Base-by-base conservation (phyloP, 2,888 invertebrate species). In the Mechanitis messenoides region DNA sequence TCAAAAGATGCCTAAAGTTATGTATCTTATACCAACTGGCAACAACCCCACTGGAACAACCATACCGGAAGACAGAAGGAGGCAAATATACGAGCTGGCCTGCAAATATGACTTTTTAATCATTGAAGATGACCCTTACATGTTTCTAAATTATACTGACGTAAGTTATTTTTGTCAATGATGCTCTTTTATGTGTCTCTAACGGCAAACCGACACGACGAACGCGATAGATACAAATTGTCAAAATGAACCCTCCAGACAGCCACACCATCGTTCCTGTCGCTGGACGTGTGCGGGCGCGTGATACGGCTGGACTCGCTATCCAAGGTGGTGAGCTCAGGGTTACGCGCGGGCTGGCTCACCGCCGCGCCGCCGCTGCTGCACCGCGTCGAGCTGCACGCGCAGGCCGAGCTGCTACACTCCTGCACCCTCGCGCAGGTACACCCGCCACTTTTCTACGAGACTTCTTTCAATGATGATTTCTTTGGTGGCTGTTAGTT, bases 111-210 rank as follows among this genome's bases (percentile, higher is more conserved):
- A 96, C 81, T 92, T 96, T 45, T 74, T 96, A 7, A 95, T 96
- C 59, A 73, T 96, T 6, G 96, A 96, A 77, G 96, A 96, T 73
- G 96, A 96, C 80, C 95, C 96, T 0, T 96, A 96, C 74, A 94
- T 93, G 83, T 95, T 94, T 76, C 84, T 96, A 74, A 93, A 94
- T 77, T 96, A 94, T 79, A 84, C 91, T 68, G 91, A 92, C 64
- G 93, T 92, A 66, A 84, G 85, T 54, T 54, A 12, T 53, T 47
- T 66, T 68, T 7, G 47, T n/a, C 47, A 45, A 38, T 7, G 38
- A 38, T 38, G 7, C 38, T 38, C 5, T 38, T 38, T 38, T 38
- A 7, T 38, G 20, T 20, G 20, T 20, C 20, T 20, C 20, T 20
- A 20, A 20, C 20, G 20, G 20, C 20, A 20, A 20, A 20, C 20